Conservation (phyloP, 2,797 vertebrate species). For the Peromyscus attwateri region DNA sequence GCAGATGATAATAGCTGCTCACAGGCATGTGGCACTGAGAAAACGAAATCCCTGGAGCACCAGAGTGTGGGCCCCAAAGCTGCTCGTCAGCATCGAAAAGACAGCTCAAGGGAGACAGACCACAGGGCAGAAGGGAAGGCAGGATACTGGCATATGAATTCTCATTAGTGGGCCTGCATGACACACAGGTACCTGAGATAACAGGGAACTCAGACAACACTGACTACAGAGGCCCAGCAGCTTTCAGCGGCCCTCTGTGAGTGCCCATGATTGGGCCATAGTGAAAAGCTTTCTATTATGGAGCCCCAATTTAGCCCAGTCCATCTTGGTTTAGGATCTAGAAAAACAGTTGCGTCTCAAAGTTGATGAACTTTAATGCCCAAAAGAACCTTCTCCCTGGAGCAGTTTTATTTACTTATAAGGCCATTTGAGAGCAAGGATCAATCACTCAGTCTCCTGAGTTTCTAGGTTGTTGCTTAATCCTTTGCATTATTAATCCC, state of each 20-base stretch:
- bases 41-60: neutral
- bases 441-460: too few relatives aligned
- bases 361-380: neutral
- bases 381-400: neutral
- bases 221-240: fast-evolving
- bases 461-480: neutral
- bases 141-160: fast-evolving
- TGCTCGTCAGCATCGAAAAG: neutral
- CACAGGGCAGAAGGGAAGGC: neutral
- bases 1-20: neutral
- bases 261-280: fast-evolving
- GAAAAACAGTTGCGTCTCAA: neutral
- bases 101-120: too few relatives aligned
- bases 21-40: neutral
- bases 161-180: neutral
- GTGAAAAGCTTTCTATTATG: fast-evolving
- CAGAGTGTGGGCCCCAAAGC: neutral
- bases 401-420: too few relatives aligned
- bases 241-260: neutral
- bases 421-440: neutral
- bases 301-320: too few relatives aligned
- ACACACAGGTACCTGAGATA: neutral
- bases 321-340: neutral
- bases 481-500: neutral
- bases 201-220: too few relatives aligned